Base-by-base conservation (phyloP, 2,888 invertebrate species). In the Hypomecis atomaria region DNA sequence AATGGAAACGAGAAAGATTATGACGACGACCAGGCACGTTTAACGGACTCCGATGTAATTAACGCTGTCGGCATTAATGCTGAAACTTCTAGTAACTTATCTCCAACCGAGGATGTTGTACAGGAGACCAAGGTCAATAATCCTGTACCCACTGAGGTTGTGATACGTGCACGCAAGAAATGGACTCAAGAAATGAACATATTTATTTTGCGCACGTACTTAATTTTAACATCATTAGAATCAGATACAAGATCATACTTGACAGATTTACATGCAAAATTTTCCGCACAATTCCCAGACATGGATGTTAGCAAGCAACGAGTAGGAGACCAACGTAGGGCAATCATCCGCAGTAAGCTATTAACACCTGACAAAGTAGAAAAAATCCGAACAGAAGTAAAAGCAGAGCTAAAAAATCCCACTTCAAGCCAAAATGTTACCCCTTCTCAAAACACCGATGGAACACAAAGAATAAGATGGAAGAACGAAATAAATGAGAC, bases 201-300 rank as follows among this genome's bases (percentile, higher is more conserved):
- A 0, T 66, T 66, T 10, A 63, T 66, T 59, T 40, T 62, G 57
- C 65, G 65, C 36, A 58, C 62, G 33, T 62, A 62, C 36, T 53
- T 50, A 9, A 55, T 48, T 6, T 9, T 45, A n/a, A 67, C 66
- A 1, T 42, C 38, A n/a, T 0, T 67, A 6, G 63, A 67, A 54
- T 48, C 44, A 8, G 37, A 63, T 4, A 63, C 62, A 8, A 52
- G 37, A 59, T 37, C 59, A 9, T 66, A 66, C n/a, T 9, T 66
- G n/a, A 44, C 49, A 10, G 54, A 58, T 0, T 23, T 66, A 8
- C 59, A 62, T 37, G 9, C 0, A 0, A 34, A 50, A 42, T 66
- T 66, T 33, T 33, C 7, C 1, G 38, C 62, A 10, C 11, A 33
- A 48, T 48, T 33, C 13, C 47, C 47, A 13, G 9, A 48, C 8